phyloP scores from a whole-genome alignment of 2,113 vertebrate species.

The Anas platyrhynchos region DNA sequence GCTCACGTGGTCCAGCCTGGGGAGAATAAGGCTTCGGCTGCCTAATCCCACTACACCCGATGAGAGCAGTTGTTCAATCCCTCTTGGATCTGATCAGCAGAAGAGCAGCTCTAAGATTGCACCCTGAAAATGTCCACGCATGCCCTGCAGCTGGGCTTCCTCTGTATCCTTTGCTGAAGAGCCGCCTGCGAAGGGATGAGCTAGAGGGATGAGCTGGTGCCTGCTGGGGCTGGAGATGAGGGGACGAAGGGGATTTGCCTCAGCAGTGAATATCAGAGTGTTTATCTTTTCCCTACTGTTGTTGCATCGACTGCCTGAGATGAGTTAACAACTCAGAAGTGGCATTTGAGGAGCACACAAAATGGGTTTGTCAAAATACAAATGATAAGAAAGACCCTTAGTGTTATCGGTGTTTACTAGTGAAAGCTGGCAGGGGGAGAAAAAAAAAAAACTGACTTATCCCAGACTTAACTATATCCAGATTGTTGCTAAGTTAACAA shows the following conservation, averaged over 20 bases:
- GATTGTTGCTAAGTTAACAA: neutral
- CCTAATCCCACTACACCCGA: rapidly evolving
- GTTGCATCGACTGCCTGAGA: neutral
- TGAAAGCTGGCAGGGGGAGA: neutral
- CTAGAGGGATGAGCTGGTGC: neutral
- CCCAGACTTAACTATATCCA: neutral
- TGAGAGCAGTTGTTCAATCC: neutral
- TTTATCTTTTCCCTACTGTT: neutral
- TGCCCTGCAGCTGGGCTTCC: neutral
- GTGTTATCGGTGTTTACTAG: neutral
- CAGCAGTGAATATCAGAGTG: neutral
- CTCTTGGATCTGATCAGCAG: neutral
- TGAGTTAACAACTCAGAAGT: neutral
- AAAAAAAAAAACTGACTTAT: neutral
- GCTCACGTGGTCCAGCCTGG: neutral
- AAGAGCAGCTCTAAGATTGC: rapidly evolving
- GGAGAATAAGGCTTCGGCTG: neutral
- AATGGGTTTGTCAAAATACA: neutral
- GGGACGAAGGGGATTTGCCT: neutral
- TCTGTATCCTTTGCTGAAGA: neutral
- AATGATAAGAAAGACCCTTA: neutral
- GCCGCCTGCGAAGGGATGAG: rapidly evolving
- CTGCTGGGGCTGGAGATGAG: neutral
- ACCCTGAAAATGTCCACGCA: neutral
- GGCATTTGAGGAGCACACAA: neutral